phyloP scores from a whole-genome alignment of 1,140 invertebrate genomes.

The Proales similis region DNA sequence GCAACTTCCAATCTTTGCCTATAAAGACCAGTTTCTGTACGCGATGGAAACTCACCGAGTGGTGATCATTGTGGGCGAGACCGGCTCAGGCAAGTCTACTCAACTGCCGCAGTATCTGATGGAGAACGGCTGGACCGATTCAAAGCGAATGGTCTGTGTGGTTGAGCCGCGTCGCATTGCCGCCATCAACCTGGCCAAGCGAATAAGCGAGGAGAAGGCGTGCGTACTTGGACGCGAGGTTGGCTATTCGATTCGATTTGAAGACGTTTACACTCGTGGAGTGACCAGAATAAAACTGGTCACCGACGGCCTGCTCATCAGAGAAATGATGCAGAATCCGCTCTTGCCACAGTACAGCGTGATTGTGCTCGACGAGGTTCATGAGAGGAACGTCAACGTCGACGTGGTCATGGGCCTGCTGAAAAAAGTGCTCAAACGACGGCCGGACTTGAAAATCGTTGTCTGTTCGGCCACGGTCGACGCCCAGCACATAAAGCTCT shows the following conservation, averaged over 20 bases:
- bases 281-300: conserved; percentile 75
- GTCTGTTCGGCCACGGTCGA: conserved; percentile 92
- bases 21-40: conserved; percentile 25
- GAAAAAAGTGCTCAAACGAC: conserved; percentile 82
- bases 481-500: conserved; percentile 61
- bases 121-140: conserved; percentile 72
- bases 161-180: conserved; percentile 86
- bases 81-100: conserved; percentile 16
- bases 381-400: conserved; percentile 82
- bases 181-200: conserved; percentile 72
- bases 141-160: conserved; percentile 65
- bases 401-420: conserved; percentile 87
- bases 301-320: conserved; percentile 85
- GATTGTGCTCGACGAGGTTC: conserved; percentile 90
- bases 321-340: conserved; percentile 90
- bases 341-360: conserved; percentile 76
- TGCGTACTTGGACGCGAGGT: conserved; percentile 70
- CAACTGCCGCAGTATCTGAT: conserved; percentile 67
- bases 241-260: conserved; percentile 86
- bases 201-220: conserved; percentile 82
- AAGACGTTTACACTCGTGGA: conserved; percentile 62
- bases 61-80: conserved; percentile 33
- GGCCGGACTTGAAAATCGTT: conserved; percentile 72
- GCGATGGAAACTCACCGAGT: conserved; percentile 31
- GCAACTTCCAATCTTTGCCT: conserved; percentile 30